These are phyloP conservation scores for Trissolcus japonicus DNA, from an alignment of 2,888 invertebrate genomes.

Conservation along the genomic window DNA sequence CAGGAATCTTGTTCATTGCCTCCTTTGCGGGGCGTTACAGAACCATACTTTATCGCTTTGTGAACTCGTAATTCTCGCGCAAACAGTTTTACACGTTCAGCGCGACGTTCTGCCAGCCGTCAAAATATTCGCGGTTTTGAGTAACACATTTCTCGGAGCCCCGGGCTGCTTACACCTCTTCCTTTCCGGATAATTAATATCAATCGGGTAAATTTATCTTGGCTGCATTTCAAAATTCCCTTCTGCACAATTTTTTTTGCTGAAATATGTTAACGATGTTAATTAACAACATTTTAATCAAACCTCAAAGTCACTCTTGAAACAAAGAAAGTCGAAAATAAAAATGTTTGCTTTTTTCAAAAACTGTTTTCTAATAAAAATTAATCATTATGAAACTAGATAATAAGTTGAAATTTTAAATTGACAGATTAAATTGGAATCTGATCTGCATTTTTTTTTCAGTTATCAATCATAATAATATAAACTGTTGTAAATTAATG, in stretches of 20 bases:
- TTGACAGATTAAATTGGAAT: too few species aligned
- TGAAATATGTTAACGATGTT: too few species aligned
- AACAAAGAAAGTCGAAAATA: too few species aligned
- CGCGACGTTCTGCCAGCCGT: slow-evolving; percentile 53
- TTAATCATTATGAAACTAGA: too few species aligned
- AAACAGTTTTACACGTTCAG: slow-evolving; percentile 58
- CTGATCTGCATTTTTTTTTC: too few species aligned
- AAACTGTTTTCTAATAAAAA: too few species aligned
- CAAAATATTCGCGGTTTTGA: slow-evolving; percentile 50
- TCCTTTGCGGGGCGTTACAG: slow-evolving; percentile 66
- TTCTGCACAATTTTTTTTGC: too few species aligned
- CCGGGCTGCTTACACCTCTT: slow-evolving; percentile 13
- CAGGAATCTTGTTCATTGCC: slow-evolving; percentile 69
- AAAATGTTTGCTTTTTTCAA: too few species aligned
- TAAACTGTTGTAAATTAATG: slow-evolving; percentile 6
- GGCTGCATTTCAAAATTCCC: too few species aligned
- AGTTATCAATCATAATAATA: not conserved
- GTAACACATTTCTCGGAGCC: slow-evolving; percentile 33
- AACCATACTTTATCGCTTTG: slow-evolving; percentile 72
- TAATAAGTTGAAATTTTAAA: too few species aligned
- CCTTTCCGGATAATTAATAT: slow-evolving; percentile 36
- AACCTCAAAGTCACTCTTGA: too few species aligned
- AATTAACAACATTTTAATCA: too few species aligned
- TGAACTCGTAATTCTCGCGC: slow-evolving; percentile 73
- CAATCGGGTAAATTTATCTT: slow-evolving; percentile 26